phyloP scores from a whole-genome alignment of 2,888 invertebrate species.

The Liodrosophila aerea region DNA sequence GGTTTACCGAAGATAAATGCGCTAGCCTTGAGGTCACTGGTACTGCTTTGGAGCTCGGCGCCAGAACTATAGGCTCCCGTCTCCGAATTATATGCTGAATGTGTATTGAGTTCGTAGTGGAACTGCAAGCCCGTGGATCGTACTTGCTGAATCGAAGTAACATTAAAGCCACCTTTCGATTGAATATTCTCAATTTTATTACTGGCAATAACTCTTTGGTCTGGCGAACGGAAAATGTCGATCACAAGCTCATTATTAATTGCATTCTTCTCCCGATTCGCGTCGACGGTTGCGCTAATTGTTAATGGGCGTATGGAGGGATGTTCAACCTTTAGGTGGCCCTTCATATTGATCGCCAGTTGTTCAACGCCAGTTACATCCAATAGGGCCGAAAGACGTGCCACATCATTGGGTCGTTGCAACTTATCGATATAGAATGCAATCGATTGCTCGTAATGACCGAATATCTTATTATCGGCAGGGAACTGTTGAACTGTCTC shows the following conservation, averaged over 20 bases:
- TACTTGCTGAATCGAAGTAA: constrained; percentile 81
- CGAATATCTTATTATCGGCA: constrained; percentile 82
- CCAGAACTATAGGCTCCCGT: constrained; percentile 74
- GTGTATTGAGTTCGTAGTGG: constrained; percentile 66
- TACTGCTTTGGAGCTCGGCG: constrained; percentile 76
- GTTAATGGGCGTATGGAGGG: constrained; percentile 85
- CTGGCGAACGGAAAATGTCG: constrained; percentile 85
- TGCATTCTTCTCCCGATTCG: constrained; percentile 78
- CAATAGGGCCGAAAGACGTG: constrained; percentile 84
- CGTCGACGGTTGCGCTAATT: constrained; percentile 82
- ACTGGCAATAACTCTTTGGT: constrained; percentile 83
- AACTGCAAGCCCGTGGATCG: constrained; percentile 83
- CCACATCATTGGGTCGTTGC: constrained; percentile 87
- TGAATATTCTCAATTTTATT: constrained; percentile 45
- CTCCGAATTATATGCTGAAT: constrained; percentile 73
- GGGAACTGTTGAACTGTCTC: constrained; percentile 85
- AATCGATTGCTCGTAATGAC: constrained; percentile 86
- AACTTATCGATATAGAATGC: constrained; percentile 88
- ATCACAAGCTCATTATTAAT: constrained; percentile 82
- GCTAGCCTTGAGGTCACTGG: constrained; percentile 76
- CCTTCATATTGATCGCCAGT: constrained; percentile 83
- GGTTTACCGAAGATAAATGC: constrained; percentile 74
- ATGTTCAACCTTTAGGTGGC: constrained; percentile 86
- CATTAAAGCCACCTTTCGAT: constrained; percentile 80
- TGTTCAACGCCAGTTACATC: constrained; percentile 84